phyloP scores from a whole-genome alignment of 2,797 vertebrate species.

The Alfaro cultratus region DNA sequence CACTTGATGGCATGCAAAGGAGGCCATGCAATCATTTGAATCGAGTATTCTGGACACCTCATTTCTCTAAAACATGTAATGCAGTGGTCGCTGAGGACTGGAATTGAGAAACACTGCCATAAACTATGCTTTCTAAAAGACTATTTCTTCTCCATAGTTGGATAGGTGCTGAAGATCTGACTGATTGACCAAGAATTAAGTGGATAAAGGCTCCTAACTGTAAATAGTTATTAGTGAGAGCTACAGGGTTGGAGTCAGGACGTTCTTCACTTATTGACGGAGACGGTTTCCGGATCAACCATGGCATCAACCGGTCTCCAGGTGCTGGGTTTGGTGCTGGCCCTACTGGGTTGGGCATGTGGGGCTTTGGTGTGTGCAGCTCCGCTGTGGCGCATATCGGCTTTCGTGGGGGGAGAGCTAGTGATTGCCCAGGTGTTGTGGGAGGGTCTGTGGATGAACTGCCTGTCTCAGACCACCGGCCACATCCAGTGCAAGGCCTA shows the following conservation, averaged over 20 bases:
- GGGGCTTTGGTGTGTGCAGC: slow-evolving; percentile 76
- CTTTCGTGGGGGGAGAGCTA: slow-evolving; percentile 77
- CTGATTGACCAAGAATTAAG: too few relatives aligned
- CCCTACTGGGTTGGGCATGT: slow-evolving; percentile 87
- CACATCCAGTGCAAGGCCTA: slow-evolving; percentile 94
- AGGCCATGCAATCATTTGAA: too few relatives aligned
- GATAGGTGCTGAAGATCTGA: background rate
- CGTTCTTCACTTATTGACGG: background rate
- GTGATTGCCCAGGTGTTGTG: slow-evolving; percentile 89
- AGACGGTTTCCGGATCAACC: background rate
- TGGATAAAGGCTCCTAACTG: background rate
- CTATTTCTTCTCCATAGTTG: slow-evolving; percentile 17
- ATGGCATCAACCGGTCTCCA: slow-evolving; percentile 93
- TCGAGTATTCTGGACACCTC: too few relatives aligned
- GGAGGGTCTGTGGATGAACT: slow-evolving; percentile 97
- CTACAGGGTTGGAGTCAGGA: background rate
- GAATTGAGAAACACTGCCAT: background rate
- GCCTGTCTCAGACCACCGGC: slow-evolving; percentile 88
- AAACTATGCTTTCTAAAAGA: background rate
- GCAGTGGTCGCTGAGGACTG: too few relatives aligned
- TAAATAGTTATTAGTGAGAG: background rate
- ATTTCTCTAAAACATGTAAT: too few relatives aligned
- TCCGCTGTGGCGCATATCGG: slow-evolving; percentile 80
- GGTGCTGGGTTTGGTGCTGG: slow-evolving; percentile 88
- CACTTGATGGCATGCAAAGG: too few relatives aligned